Conservation (phyloP, 2,113 vertebrate genomes). For the Haemorhous mexicanus region DNA sequence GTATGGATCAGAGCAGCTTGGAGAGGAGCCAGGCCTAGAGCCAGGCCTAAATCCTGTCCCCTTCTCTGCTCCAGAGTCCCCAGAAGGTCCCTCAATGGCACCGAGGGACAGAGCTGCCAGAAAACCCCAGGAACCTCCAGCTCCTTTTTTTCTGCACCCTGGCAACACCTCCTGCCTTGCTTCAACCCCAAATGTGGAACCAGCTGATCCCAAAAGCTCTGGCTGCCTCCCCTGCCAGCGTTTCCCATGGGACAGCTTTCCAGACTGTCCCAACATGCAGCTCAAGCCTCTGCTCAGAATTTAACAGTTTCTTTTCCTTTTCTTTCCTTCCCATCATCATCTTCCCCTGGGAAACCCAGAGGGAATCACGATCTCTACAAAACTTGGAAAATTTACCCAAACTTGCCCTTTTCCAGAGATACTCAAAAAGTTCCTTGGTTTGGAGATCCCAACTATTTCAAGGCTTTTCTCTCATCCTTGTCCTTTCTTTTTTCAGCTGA, state of each 20-base stretch:
- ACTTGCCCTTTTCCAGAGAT: neutral
- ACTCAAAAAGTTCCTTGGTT: neutral
- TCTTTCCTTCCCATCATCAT: neutral
- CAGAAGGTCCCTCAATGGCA: neutral
- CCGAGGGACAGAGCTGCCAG: neutral
- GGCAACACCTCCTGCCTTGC: neutral
- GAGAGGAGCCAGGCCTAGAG: rapidly evolving
- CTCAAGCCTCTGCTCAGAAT: neutral
- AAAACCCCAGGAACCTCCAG: neutral
- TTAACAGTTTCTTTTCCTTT: neutral
- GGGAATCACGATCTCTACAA: neutral
- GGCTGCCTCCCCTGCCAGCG: neutral
- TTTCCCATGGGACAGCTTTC: neutral
- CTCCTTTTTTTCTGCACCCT: neutral
- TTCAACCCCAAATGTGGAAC: neutral
- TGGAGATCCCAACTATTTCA: neutral
- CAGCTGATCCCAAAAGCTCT: neutral
- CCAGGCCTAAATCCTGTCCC: neutral
- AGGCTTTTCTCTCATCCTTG: neutral
- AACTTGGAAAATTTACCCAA: neutral
- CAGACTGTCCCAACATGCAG: rapidly evolving
- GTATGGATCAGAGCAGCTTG: neutral
- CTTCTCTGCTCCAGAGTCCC: neutral
- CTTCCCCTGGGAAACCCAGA: neutral
- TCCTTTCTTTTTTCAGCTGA: neutral